Conservation (phyloP, 2,888 invertebrate species). For the Temnothorax rugatulus region DNA sequence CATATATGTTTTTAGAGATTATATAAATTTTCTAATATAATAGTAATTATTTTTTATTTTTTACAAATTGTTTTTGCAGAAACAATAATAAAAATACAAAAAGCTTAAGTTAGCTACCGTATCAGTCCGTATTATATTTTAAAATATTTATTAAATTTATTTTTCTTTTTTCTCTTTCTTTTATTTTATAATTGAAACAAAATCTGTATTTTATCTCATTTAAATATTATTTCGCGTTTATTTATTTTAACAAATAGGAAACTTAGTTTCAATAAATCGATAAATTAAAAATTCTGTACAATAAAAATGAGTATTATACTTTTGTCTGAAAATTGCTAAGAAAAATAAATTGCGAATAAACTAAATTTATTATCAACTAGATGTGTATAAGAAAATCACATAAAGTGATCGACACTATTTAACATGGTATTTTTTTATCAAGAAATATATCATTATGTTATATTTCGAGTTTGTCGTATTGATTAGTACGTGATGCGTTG, state of each 20-base stretch:
- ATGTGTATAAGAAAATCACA: neutral
- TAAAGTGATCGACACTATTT: neutral
- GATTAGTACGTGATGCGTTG: slow-evolving; percentile 28
- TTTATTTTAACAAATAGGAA: neutral
- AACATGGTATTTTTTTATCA: neutral
- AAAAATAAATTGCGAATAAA: neutral
- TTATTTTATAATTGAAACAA: neutral
- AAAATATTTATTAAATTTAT: neutral
- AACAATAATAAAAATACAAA: neutral
- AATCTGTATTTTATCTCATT: neutral
- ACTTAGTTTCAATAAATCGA: neutral
- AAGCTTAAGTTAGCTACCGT: neutral
- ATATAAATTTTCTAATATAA: neutral
- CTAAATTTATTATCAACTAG: neutral
- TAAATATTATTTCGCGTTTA: neutral
- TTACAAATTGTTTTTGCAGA: neutral
- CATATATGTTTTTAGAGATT: neutral
- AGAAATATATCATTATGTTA: neutral
- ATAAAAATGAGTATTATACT: neutral
- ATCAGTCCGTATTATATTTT: neutral
- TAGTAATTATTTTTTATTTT: slow-evolving; percentile 1
- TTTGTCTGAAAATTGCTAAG: neutral
- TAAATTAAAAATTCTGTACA: neutral
- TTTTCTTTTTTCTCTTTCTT: neutral
- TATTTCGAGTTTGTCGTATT: slow-evolving; percentile 8